Evolutionary conservation across 2,888 invertebrate genomes (phyloP).

Genomic region (Rhaphigaster nebulosa): DNA sequence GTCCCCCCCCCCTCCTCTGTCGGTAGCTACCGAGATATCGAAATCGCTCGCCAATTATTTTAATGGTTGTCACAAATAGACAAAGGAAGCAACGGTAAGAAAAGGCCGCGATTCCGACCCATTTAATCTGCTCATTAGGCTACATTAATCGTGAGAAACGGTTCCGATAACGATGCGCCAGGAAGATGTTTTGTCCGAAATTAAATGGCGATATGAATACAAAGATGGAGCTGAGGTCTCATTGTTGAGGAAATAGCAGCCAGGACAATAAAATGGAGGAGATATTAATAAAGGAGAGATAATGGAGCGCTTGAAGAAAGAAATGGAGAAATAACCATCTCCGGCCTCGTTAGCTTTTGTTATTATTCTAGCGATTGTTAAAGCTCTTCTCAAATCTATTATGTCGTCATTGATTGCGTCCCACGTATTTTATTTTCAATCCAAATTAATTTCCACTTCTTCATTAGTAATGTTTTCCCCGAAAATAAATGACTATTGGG

Average conservation of each 20-base stretch:
- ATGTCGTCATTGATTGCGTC: no score
- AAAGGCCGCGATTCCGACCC: background rate
- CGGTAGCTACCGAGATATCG: background rate
- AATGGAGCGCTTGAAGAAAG: background rate
- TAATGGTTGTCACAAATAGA: background rate
- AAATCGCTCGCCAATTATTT: background rate
- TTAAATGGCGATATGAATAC: background rate
- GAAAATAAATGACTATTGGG: no score
- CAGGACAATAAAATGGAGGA: background rate
- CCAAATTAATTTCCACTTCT: no score
- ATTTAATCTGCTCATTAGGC: background rate
- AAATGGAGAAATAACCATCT: background rate
- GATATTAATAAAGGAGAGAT: background rate
- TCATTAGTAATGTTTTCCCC: no score
- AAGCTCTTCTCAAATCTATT: no score
- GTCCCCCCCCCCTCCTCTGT: no score
- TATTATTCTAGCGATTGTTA: no score
- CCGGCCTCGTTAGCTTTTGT: no score
- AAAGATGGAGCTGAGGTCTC: background rate
- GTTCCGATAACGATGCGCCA: background rate
- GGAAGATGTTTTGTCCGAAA: background rate
- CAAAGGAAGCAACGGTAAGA: background rate
- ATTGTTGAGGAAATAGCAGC: background rate
- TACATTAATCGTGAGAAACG: background rate
- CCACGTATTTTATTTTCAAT: no score